Evolutionary conservation across 2,888 invertebrate species (phyloP).

Genomic region (Protula sp.): DNA sequence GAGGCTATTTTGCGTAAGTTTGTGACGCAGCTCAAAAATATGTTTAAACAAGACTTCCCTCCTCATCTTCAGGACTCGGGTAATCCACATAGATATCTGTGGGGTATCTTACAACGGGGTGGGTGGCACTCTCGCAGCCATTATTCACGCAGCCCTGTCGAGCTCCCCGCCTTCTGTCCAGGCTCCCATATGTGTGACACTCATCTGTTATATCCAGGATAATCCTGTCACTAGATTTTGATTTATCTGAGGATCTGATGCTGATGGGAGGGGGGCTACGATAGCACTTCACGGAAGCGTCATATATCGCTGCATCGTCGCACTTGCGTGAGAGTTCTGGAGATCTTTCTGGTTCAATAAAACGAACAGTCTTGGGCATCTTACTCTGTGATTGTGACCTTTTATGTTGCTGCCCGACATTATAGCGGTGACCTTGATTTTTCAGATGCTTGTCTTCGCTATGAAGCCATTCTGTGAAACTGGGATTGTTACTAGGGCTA

Average conservation of each 20-base stretch:
- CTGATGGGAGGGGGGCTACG: background rate
- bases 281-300: background rate
- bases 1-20: too few species aligned
- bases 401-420: background rate
- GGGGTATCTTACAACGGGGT: too few species aligned
- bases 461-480: background rate
- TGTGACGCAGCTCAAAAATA: too few species aligned
- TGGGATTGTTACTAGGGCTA: too few species aligned
- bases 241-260: too few species aligned
- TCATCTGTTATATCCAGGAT: background rate
- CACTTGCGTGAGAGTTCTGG: background rate
- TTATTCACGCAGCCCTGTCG: too few species aligned
- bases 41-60: too few species aligned
- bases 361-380: background rate
- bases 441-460: background rate
- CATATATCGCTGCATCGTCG: background rate
- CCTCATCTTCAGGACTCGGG: too few species aligned
- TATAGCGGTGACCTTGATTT: background rate
- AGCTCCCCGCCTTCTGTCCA: background rate
- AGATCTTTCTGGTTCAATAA: background rate
- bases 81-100: too few species aligned
- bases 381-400: background rate
- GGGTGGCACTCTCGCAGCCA: too few species aligned
- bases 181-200: background rate
- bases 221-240: too few species aligned